Percentiles rank a stretch among this genome's conserved stretches.
phyloP scores from a whole-genome alignment of 2,888 invertebrate species.

The Minunthozetes semirufus region DNA sequence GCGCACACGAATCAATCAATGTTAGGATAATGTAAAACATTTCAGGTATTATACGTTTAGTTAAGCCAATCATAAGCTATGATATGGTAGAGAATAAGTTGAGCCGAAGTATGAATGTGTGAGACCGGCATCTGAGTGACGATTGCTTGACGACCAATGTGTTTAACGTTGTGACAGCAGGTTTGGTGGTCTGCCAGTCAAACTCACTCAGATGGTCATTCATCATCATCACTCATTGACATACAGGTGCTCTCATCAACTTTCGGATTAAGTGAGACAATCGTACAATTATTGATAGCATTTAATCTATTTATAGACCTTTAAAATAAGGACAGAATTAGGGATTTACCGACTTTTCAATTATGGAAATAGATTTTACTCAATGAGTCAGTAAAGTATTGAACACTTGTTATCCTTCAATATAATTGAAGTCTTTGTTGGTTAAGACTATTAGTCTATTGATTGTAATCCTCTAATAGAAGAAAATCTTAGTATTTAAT shows the following conservation, averaged over 20 bases:
- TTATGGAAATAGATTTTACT: neutral
- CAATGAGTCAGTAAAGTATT: neutral
- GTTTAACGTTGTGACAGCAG: constrained; percentile 7
- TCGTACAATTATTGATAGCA: neutral
- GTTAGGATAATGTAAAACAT: neutral
- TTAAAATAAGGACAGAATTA: neutral
- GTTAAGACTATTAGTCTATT: neutral
- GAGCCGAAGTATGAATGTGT: neutral
- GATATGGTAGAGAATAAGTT: neutral
- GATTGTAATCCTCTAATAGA: constrained; percentile 16
- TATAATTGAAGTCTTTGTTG: neutral
- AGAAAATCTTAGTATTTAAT: constrained; percentile 3
- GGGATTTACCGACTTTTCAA: neutral
- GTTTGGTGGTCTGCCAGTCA: constrained; percentile 19
- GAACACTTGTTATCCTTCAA: neutral
- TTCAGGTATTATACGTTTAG: neutral
- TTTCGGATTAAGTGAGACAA: constrained; percentile 4
- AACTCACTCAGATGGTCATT: constrained; percentile 18
- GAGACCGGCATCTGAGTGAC: constrained; percentile 12
- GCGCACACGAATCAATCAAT: too few species aligned
- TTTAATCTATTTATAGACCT: neutral
- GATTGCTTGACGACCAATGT: constrained; percentile 17
- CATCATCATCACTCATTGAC: constrained; percentile 18
- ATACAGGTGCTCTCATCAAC: constrained; percentile 7
- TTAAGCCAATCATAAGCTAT: neutral